Evolutionary conservation across 2,888 invertebrate genomes (phyloP).

Genomic region (Pammene aurita): DNA sequence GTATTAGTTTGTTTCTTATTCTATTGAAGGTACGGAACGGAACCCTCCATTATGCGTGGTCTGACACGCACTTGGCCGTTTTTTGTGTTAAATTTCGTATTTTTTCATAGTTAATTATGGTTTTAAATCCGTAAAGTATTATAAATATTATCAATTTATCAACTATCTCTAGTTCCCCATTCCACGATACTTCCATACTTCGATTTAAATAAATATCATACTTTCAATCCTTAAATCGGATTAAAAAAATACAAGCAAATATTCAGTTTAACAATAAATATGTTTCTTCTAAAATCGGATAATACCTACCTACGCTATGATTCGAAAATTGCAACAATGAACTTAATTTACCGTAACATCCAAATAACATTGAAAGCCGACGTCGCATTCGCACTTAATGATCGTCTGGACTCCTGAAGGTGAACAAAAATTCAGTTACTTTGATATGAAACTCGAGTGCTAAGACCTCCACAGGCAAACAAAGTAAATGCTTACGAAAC

Average conservation of each 20-base stretch:
- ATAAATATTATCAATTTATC: no score
- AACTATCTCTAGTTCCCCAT: no score
- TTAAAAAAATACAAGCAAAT: background rate
- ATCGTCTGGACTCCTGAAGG: slow-evolving; percentile 74
- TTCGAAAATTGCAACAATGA: slow-evolving; percentile 45
- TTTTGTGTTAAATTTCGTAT: no score
- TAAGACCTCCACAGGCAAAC: slow-evolving; percentile 63
- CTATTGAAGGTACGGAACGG: no score
- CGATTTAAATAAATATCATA: no score
- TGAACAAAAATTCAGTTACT: slow-evolving; percentile 66
- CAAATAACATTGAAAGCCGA: slow-evolving; percentile 65
- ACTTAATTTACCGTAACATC: slow-evolving; percentile 42
- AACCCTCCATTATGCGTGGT: no score
- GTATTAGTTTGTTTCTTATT: no score
- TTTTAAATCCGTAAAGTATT: no score
- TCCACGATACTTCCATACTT: no score
- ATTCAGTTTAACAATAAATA: background rate
- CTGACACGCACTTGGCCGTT: no score
- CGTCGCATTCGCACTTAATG: slow-evolving; percentile 46
- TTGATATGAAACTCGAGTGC: slow-evolving; percentile 64
- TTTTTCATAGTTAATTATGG: no score
- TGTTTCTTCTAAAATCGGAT: background rate
- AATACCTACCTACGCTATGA: background rate
- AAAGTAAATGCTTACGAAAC: slow-evolving; percentile 71
- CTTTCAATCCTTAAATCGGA: no score